phyloP scores from a whole-genome alignment of 1,140 invertebrate species.

The Stenopsyche tienmushanensis region DNA sequence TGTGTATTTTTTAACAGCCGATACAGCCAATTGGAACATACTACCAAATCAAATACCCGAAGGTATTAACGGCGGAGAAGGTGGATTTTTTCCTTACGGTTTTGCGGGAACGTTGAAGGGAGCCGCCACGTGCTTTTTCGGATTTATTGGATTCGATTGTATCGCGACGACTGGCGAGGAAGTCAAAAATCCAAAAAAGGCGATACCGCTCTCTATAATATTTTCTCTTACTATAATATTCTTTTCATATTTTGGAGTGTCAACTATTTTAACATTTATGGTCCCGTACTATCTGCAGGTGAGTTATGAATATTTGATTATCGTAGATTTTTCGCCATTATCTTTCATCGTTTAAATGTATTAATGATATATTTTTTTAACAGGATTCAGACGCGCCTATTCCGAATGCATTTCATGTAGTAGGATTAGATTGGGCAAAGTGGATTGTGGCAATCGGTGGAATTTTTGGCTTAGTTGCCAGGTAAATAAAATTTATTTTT shows the following conservation, averaged over 20 bases:
- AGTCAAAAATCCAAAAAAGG: slow-evolving; percentile 83
- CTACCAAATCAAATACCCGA: slow-evolving; percentile 23
- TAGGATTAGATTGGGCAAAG: slow-evolving; percentile 70
- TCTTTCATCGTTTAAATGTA: slow-evolving; percentile 12
- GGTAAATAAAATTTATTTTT: slow-evolving; percentile 49
- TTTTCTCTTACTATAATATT: slow-evolving; percentile 78
- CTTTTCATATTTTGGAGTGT: slow-evolving; percentile 81
- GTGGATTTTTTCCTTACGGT: slow-evolving; percentile 85
- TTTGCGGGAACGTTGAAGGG: slow-evolving; percentile 77
- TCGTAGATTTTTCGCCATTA: too few relatives aligned
- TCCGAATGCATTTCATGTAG: slow-evolving; percentile 67
- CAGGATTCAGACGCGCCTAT: slow-evolving; percentile 72
- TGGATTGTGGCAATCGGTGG: slow-evolving; percentile 80
- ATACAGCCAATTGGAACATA: slow-evolving; percentile 48
- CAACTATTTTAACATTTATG: slow-evolving; percentile 87
- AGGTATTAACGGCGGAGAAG: slow-evolving; percentile 59
- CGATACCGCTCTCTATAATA: slow-evolving; percentile 87
- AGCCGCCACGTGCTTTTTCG: slow-evolving; percentile 89
- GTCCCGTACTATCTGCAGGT: slow-evolving; percentile 86
- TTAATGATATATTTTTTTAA: slow-evolving; percentile 19
- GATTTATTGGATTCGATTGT: slow-evolving; percentile 88
- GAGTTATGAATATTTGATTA: too few relatives aligned
- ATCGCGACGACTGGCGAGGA: slow-evolving; percentile 84
- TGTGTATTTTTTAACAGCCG: slow-evolving; percentile 43
- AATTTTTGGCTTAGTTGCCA: slow-evolving; percentile 69